phyloP scores from a whole-genome alignment of 1,140 invertebrate species.

The Brachionus rotundiformis region DNA sequence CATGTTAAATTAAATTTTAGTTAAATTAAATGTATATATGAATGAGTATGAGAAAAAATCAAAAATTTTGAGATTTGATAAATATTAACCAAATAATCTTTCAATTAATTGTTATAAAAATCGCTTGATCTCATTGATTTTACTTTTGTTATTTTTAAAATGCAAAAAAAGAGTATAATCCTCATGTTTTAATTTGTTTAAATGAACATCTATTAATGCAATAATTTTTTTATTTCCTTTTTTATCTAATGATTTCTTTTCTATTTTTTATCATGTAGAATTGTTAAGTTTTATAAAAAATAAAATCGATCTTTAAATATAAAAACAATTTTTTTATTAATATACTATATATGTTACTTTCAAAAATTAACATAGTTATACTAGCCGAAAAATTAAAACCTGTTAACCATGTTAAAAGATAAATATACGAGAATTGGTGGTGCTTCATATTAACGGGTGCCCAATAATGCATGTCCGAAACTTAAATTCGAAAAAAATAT shows the following conservation, averaged over 20 bases:
- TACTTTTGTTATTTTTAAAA: slow-evolving; percentile 1
- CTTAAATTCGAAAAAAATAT: too few species aligned
- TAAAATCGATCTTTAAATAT: neutral
- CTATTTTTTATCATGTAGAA: slow-evolving; percentile 10
- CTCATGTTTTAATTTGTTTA: neutral
- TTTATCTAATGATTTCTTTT: neutral
- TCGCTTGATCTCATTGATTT: slow-evolving; percentile 5
- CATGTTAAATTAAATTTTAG: slow-evolving; percentile 40
- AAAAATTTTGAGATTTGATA: slow-evolving; percentile 27
- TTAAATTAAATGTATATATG: neutral
- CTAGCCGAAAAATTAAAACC: too few species aligned
- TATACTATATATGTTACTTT: too few species aligned
- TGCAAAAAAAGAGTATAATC: too few species aligned
- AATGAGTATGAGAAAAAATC: neutral
- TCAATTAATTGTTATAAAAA: neutral
- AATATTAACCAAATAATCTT: neutral
- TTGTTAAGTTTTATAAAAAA: slow-evolving; percentile 12
- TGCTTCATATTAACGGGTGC: too few species aligned
- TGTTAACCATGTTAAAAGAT: too few species aligned
- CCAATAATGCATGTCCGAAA: too few species aligned
- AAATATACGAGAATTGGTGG: too few species aligned
- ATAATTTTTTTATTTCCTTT: neutral
- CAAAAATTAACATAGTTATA: too few species aligned
- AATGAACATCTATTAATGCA: slow-evolving; percentile 4
- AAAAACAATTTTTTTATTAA: too few species aligned